Evolutionary conservation across 2,113 vertebrate genomes (phyloP).

Genomic region (Aldabrachelys gigantea): DNA sequence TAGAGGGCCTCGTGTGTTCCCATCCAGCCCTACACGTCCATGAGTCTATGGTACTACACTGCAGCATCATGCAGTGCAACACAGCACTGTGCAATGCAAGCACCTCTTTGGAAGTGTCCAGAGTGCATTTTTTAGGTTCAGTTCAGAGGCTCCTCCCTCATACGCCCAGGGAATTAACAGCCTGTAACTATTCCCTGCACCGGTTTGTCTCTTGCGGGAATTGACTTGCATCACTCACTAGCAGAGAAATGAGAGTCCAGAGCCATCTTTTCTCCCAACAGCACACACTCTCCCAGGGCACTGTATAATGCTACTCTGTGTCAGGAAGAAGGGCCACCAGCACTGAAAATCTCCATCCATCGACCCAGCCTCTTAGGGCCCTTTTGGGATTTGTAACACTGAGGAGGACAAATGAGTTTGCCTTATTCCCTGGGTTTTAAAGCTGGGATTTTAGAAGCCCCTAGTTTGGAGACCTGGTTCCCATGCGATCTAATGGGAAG

Average conservation of each 20-base stretch:
- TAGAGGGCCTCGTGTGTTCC: not conserved
- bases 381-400: not conserved
- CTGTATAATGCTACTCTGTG: not conserved
- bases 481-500: not conserved
- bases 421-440: not conserved
- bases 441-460: not conserved
- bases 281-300: not conserved
- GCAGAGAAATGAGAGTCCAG: not conserved
- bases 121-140: too few relatives aligned
- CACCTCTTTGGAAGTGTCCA: too few relatives aligned
- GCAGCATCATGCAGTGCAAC: not conserved
- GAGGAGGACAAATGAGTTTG: not conserved
- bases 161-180: not conserved
- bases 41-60: too few relatives aligned
- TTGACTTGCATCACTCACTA: too few relatives aligned
- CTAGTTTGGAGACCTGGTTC: not conserved
- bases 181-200: not conserved
- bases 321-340: not conserved
- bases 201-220: too few relatives aligned
- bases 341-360: too few relatives aligned
- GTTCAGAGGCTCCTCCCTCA: not conserved
- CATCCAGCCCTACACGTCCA: too few relatives aligned
- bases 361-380: not conserved
- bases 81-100: not conserved
- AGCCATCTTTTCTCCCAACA: not conserved